Conservation (phyloP, 2,797 vertebrate species). For the Acanthopagrus latus region DNA sequence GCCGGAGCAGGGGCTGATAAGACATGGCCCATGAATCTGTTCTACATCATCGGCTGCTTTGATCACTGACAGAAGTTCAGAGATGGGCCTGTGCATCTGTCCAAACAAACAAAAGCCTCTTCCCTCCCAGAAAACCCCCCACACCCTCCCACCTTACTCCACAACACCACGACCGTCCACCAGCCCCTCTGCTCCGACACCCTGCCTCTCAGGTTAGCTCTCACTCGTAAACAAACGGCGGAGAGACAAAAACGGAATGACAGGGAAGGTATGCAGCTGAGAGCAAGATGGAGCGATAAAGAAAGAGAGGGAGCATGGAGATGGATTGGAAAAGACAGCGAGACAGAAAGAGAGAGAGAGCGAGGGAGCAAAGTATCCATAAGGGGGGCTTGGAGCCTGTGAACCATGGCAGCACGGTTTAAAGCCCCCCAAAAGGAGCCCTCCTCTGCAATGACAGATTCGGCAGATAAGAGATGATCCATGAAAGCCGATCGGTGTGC, state of each 20-base stretch:
- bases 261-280: conserved; percentile 46
- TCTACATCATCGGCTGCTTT: conserved; percentile 96
- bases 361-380: conserved; percentile 70
- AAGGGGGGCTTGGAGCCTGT: conserved; percentile 73
- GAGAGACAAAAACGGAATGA: conserved; percentile 63
- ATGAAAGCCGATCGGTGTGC: conserved; percentile 84
- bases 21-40: conserved; percentile 97
- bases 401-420: conserved; percentile 77
- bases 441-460: conserved; percentile 86
- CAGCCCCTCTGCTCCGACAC: conserved; percentile 50
- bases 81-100: conserved; percentile 93
- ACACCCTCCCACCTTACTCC: conserved; percentile 42
- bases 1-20: conserved; percentile 91
- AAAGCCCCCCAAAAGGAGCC: conserved; percentile 78
- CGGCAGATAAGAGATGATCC: conserved; percentile 83
- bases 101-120: conserved; percentile 91
- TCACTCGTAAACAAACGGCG: conserved; percentile 61
- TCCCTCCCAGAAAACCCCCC: conserved; percentile 67
- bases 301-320: conserved; percentile 49
- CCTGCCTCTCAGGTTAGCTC: conserved; percentile 73
- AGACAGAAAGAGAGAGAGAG: conserved; percentile 48
- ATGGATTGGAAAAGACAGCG: conserved; percentile 56
- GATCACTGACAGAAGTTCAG: conserved; percentile 96
- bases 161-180: conserved; percentile 33
- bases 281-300: conserved; percentile 64